Evolutionary conservation across 2,113 vertebrate species (phyloP).

Genomic region (Chloroceryle aenea): DNA sequence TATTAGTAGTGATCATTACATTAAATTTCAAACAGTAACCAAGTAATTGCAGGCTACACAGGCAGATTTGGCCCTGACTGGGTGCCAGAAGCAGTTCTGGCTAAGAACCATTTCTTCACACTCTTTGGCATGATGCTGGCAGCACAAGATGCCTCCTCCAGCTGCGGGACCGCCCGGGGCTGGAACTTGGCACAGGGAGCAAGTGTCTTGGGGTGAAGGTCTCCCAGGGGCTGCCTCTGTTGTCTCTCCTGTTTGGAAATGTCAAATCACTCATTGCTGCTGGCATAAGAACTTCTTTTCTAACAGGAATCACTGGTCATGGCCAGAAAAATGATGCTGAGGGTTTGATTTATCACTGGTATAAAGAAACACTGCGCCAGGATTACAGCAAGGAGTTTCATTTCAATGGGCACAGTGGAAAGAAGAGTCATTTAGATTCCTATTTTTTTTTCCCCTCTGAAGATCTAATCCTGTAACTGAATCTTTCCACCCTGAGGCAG

Average conservation of each 20-base stretch:
- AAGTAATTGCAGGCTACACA: neutral
- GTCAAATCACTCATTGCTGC: neutral
- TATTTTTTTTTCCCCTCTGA: too few relatives aligned
- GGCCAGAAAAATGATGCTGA: neutral
- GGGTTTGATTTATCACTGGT: neutral
- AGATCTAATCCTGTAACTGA: neutral
- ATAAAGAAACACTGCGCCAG: neutral
- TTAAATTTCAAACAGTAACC: neutral
- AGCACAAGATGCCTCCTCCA: neutral
- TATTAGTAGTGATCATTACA: neutral
- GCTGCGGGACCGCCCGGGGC: neutral
- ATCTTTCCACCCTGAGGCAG: neutral
- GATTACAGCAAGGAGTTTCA: neutral
- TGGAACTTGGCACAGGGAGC: neutral
- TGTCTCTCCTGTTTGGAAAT: neutral
- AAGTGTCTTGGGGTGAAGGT: neutral
- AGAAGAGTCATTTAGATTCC: neutral
- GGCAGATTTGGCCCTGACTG: neutral
- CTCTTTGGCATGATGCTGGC: neutral
- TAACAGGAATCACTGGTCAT: neutral
- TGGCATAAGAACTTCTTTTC: neutral
- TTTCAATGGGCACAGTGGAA: neutral
- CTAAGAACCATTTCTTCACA: rapidly evolving
- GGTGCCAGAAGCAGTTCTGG: neutral
- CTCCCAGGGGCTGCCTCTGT: rapidly evolving